Evolutionary conservation across 2,797 vertebrate genomes (phyloP).

Genomic region (Poeciliopsis infans): DNA sequence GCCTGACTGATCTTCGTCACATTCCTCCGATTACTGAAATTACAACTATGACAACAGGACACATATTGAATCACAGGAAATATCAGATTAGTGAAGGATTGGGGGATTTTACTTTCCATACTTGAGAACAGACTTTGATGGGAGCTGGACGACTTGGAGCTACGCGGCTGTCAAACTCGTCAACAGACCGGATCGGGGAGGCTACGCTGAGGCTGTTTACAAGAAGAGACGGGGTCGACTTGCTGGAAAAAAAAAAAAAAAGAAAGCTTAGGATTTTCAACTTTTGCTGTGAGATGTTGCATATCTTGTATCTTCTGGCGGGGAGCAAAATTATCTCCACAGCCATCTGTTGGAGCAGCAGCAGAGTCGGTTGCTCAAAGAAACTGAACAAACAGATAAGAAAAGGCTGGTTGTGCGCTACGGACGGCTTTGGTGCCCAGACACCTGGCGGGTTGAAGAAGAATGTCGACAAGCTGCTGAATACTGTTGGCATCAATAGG

Average conservation of each 20-base stretch:
- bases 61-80: too few species aligned
- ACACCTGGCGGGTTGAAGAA: neutral
- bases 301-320: neutral
- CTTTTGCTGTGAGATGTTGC: neutral
- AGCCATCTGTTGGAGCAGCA: neutral
- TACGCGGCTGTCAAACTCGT: neutral
- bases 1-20: neutral
- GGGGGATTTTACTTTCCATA: neutral
- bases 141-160: neutral
- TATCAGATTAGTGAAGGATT: neutral
- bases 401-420: neutral
- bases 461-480: neutral
- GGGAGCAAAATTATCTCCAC: neutral
- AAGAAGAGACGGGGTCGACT: neutral
- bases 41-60: neutral
- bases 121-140: neutral
- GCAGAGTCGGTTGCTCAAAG: neutral
- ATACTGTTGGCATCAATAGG: neutral
- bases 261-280: neutral
- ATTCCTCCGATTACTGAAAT: neutral
- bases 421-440: neutral
- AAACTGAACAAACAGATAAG: slow-evolving; percentile 5
- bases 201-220: neutral
- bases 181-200: neutral
- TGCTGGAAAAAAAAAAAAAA: neutral